Percentiles rank a stretch among this genome's conserved stretches.
These are phyloP conservation scores for Phocoena phocoena DNA, from an alignment of 2,113 vertebrate genomes.

Conservation along the genomic window DNA sequence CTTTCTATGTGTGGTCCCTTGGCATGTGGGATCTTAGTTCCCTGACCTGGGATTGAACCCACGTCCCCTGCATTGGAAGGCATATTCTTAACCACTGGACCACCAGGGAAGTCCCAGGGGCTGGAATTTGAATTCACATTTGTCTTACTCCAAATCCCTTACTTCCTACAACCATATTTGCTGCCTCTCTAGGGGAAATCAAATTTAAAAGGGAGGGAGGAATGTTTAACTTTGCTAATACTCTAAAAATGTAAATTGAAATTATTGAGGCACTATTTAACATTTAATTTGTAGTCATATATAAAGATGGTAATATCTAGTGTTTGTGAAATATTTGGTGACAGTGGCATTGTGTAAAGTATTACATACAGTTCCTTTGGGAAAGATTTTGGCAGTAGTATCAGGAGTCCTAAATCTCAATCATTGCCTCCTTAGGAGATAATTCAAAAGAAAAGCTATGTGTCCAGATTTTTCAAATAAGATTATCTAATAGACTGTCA, in stretches of 20 bases:
- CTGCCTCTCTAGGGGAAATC: not conserved
- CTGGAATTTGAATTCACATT: not conserved
- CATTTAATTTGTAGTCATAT: not conserved
- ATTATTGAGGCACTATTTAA: not conserved
- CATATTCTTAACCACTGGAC: too few species aligned
- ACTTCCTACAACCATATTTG: not conserved
- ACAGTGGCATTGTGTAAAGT: not conserved
- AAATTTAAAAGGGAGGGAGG: not conserved
- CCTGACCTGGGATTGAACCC: too few species aligned
- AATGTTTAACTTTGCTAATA: not conserved
- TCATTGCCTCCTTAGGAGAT: not conserved
- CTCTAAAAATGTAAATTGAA: not conserved
- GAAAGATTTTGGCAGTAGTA: not conserved
- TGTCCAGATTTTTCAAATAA: constrained; percentile 25
- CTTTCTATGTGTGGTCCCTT: too few species aligned
- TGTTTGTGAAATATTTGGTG: not conserved
- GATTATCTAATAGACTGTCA: not conserved
- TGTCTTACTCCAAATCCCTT: not conserved
- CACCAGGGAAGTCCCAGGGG: not conserved
- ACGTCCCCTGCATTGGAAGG: too few species aligned
- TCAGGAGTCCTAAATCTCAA: not conserved
- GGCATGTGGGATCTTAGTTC: too few species aligned
- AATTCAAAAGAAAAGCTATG: not conserved
- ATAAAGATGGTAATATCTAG: not conserved
- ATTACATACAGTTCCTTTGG: not conserved